phyloP scores from a whole-genome alignment of 2,797 vertebrate species.

The Platalea minor region DNA sequence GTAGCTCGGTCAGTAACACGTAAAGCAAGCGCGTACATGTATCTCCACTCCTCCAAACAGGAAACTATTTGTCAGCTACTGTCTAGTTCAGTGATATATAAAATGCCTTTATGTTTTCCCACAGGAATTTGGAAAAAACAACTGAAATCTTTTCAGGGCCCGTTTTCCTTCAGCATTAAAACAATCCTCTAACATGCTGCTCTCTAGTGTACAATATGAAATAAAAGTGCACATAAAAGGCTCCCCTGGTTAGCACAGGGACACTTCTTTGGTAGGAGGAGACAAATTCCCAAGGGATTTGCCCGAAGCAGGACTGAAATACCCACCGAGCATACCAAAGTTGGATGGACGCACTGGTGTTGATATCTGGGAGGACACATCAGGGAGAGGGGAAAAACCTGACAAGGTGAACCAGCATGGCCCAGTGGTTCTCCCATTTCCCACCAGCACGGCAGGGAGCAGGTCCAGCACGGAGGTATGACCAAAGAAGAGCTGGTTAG shows the following conservation, averaged over 20 bases:
- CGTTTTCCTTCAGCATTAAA: not conserved
- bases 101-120: not conserved
- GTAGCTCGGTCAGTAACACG: not conserved
- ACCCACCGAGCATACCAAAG: not conserved
- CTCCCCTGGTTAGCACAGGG: not conserved
- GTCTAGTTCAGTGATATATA: not conserved
- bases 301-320: not conserved
- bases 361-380: not conserved
- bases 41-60: not conserved
- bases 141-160: not conserved
- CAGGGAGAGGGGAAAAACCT: not conserved
- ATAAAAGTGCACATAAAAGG: not conserved
- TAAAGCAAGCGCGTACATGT: not conserved
- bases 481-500: not conserved
- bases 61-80: not conserved
- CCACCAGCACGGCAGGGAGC: not conserved
- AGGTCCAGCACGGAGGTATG: not conserved
- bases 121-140: not conserved
- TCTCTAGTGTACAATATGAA: not conserved
- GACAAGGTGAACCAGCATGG: not conserved
- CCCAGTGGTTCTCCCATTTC: not conserved
- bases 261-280: not conserved
- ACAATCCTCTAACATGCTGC: not conserved
- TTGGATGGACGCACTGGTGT: not conserved
- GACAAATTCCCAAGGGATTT: not conserved